Evolutionary conservation across 2,113 vertebrate genomes (phyloP), one percentile per base, ranked within the genome.

Genomic region (Todiramphus chloris): DNA sequence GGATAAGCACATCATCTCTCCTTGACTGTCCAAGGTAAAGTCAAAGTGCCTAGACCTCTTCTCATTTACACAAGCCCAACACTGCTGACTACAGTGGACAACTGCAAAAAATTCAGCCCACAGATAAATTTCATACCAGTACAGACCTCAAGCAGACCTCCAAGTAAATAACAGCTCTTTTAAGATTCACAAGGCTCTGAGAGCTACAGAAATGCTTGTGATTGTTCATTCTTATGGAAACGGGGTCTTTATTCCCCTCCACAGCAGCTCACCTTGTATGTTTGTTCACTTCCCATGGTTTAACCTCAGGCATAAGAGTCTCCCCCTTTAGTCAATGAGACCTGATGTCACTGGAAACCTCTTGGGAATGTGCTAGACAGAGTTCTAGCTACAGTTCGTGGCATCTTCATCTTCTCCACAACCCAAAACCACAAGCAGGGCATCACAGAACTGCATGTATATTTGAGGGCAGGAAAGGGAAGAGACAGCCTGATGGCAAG

Each of bases 331-430:
- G n/a, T 50, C 80, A 84, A 12, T 6, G 44, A 82, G 53, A 87
- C 16, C 3, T 87, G 77, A 76, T 0, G 0, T 58, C 91, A 91
- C 35, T 74, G 90, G 93, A 93, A 85, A 51, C 87, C 63, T 90
- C 79, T 18, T 85, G 90, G 77, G 82, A 58, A 85, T 4, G 41
- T 73, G 58, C 37, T 73, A 84, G 83, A 69, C 59, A 80, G 37
- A 96, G 77, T 16, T 94, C 25, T 76, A 94, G 77, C 83, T 58
- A 83, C 27, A 21, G n/a, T 80, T 69, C 82, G 73, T 81, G 66
- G 30, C 39, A 83, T 76, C 83, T 92, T 95, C 76, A 14, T 37
- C 51, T 84, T 87, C 83, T 94, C 50, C 92, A 79, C 37, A 76
- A 51, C 53, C 17, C 58, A 82, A 87, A 91, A 76, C 31, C 20